Conservation (phyloP, 2,888 invertebrate genomes). For the Acanthosepion pharaonis region DNA sequence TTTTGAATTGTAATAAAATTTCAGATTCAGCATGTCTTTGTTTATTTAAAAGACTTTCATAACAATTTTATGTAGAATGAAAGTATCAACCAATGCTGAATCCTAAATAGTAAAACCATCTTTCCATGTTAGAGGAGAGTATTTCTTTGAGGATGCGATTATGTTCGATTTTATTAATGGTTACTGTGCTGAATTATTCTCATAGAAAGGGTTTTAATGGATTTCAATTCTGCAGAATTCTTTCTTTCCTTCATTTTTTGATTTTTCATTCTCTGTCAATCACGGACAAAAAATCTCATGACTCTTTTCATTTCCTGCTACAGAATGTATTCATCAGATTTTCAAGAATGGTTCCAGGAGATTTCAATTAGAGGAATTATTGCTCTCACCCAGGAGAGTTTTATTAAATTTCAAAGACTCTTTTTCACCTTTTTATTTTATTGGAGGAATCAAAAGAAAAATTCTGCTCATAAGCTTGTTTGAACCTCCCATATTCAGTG, state of each 20-base stretch:
- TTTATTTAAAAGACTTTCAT: too few species aligned
- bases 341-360: background rate
- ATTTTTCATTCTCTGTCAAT: background rate
- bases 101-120: too few species aligned
- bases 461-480: background rate
- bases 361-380: slow-evolving; percentile 6
- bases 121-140: too few species aligned
- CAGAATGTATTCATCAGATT: background rate
- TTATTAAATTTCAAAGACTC: background rate
- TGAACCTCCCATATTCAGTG: background rate
- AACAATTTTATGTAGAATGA: too few species aligned
- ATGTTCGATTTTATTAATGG: background rate
- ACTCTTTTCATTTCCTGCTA: background rate
- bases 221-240: background rate
- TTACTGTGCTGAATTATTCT: background rate
- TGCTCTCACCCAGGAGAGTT: background rate
- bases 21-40: too few species aligned
- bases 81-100: too few species aligned
- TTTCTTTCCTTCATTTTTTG: background rate
- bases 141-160: too few species aligned
- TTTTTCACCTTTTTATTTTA: background rate
- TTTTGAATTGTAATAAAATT: too few species aligned
- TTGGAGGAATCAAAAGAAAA: background rate
- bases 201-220: background rate
- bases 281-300: background rate